Conservation (phyloP, 2,888 invertebrate genomes). For the Nemoura dubitans region DNA sequence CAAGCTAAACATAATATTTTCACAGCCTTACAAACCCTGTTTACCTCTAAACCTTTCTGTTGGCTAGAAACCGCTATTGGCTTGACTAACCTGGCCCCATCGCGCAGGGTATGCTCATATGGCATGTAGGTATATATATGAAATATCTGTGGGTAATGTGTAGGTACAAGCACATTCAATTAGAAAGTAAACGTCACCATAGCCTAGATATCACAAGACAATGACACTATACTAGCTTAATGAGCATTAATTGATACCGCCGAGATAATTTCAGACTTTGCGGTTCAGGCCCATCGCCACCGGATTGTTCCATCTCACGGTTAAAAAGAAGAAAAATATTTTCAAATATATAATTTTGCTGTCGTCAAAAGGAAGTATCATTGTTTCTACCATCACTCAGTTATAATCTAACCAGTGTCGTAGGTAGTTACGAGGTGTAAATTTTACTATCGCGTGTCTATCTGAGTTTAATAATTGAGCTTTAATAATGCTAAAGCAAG, state of each 20-base stretch:
- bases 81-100: background rate
- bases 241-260: background rate
- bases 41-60: slow-evolving; percentile 39
- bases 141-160: background rate
- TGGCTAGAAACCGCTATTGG: slow-evolving; percentile 7
- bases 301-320: background rate
- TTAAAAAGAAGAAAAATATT: background rate
- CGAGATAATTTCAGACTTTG: background rate
- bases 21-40: slow-evolving; percentile 42
- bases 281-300: background rate
- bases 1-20: slow-evolving; percentile 41
- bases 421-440: background rate
- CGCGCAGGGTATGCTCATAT: background rate
- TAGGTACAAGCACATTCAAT: slow-evolving; percentile 2
- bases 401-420: background rate
- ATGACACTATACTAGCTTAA: background rate
- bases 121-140: background rate
- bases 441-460: background rate
- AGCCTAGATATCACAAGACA: background rate
- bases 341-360: background rate
- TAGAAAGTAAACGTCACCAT: background rate
- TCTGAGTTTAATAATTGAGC: background rate
- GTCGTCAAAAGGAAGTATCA: slow-evolving; percentile 7
- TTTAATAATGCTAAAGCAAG: background rate
- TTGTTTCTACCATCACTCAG: slow-evolving; percentile 7